These are phyloP conservation scores for Ichneumoninae sp. DNA, from an alignment of 2,888 invertebrate species.

Conservation along the genomic window DNA sequence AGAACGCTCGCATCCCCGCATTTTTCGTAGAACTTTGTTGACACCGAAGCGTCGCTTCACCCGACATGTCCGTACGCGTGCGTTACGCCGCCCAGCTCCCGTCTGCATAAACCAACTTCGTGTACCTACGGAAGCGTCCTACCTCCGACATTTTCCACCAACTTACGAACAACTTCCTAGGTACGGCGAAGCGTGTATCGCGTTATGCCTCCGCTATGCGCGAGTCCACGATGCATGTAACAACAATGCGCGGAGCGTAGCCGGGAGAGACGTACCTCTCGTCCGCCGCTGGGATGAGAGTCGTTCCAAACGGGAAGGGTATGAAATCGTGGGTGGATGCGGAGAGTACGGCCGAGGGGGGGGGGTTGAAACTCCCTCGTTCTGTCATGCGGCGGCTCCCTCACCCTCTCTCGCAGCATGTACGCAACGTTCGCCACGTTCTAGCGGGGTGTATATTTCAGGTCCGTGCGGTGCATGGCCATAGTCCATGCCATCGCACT, in stretches of 20 bases:
- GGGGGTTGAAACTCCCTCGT: slow-evolving; percentile 57
- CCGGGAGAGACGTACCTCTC: slow-evolving; percentile 22
- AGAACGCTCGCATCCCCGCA: neutral
- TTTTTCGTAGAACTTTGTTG: neutral
- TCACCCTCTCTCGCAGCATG: slow-evolving; percentile 59
- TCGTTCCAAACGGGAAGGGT: slow-evolving; percentile 37
- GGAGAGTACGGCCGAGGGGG: slow-evolving; percentile 38
- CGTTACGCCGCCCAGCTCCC: neutral
- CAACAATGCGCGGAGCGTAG: slow-evolving; percentile 11
- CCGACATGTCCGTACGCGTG: neutral
- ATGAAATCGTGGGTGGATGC: slow-evolving; percentile 37
- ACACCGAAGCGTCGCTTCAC: neutral
- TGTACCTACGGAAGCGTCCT: neutral
- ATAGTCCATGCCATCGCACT: slow-evolving; percentile 72
- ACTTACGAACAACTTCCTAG: slow-evolving; percentile 22
- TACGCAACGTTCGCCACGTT: slow-evolving; percentile 67
- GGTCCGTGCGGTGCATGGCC: slow-evolving; percentile 74
- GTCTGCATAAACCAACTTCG: slow-evolving; percentile 12
- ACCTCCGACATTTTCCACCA: slow-evolving; percentile 20
- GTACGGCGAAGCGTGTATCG: slow-evolving; percentile 20
- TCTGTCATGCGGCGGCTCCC: slow-evolving; percentile 58
- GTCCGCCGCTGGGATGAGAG: neutral
- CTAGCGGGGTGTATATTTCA: slow-evolving; percentile 81
- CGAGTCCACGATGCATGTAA: slow-evolving; percentile 26
- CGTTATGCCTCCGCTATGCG: slow-evolving; percentile 8